A percentile compares a stretch with the other conserved stretches of the same genome.
These are phyloP conservation scores for Mustela lutreola DNA, from an alignment of 2,113 vertebrate species.

Conservation along the genomic window DNA sequence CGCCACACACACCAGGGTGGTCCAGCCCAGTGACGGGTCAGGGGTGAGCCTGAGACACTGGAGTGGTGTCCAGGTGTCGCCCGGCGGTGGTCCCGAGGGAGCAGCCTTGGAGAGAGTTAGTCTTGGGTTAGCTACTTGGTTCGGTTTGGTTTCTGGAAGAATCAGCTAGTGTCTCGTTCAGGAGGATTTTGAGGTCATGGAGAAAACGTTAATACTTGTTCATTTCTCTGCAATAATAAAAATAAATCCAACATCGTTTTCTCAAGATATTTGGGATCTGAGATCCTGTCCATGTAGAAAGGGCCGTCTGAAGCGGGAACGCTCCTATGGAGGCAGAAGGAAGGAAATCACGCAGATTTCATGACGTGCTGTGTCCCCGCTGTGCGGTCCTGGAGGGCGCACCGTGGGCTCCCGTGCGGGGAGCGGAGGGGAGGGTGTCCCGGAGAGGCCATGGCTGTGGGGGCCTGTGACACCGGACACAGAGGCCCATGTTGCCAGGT, in stretches of 20 bases:
- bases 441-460: too few species aligned
- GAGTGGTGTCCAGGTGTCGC: fast-evolving
- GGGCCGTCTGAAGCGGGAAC: background rate
- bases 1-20: fast-evolving
- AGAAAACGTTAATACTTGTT: background rate
- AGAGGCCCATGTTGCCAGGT: fast-evolving
- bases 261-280: background rate
- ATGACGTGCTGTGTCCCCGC: too few species aligned
- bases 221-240: background rate
- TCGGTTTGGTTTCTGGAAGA: background rate
- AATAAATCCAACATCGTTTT: background rate
- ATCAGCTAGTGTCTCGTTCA: background rate
- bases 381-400: too few species aligned
- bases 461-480: fast-evolving
- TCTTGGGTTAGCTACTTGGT: background rate
- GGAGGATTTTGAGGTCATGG: background rate
- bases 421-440: background rate
- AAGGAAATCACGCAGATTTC: too few species aligned
- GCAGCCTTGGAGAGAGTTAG: background rate
- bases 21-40: background rate
- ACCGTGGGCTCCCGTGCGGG: fast-evolving
- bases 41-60: background rate
- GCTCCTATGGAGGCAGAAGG: background rate
- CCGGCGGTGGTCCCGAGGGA: background rate
- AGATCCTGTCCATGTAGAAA: background rate